These are phyloP conservation scores for Anser brachyrhynchus DNA, from an alignment of 2,113 vertebrate species.

Conservation along the genomic window DNA sequence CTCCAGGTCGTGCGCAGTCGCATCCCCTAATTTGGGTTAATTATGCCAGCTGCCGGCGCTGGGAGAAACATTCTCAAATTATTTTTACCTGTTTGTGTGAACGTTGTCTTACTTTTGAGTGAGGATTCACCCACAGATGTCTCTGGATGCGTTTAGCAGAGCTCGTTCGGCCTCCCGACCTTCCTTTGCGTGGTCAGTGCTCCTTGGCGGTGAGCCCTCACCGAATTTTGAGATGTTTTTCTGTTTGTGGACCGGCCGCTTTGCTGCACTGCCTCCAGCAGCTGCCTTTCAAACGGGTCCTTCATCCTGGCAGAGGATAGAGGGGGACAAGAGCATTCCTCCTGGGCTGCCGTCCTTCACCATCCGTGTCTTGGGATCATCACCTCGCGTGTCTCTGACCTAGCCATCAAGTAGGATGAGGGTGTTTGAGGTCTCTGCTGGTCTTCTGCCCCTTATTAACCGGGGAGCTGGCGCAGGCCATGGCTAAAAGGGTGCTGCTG, in stretches of 20 bases:
- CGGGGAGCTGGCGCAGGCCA: too few species aligned
- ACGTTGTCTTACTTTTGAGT: neutral
- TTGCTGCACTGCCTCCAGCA: too few species aligned
- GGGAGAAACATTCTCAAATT: fast-evolving
- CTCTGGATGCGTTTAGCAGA: fast-evolving
- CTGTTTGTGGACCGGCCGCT: neutral
- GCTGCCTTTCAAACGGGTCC: neutral
- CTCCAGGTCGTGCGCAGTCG: neutral
- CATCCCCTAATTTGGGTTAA: neutral
- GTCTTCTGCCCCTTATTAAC: neutral
- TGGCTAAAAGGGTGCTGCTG: too few species aligned
- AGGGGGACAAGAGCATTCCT: fast-evolving
- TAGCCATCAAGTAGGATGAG: fast-evolving
- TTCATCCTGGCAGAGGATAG: too few species aligned
- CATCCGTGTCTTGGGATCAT: fast-evolving
- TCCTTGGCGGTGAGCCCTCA: neutral
- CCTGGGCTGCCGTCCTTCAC: neutral
- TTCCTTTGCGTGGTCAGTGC: neutral
- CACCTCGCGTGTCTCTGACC: neutral
- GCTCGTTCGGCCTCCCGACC: fast-evolving
- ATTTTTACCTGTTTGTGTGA: neutral
- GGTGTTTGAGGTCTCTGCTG: neutral
- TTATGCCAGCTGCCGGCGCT: neutral
- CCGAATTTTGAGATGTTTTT: neutral
- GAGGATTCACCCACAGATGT: neutral